Conservation (phyloP, 2,113 vertebrate genomes). For the Vidua macroura region DNA sequence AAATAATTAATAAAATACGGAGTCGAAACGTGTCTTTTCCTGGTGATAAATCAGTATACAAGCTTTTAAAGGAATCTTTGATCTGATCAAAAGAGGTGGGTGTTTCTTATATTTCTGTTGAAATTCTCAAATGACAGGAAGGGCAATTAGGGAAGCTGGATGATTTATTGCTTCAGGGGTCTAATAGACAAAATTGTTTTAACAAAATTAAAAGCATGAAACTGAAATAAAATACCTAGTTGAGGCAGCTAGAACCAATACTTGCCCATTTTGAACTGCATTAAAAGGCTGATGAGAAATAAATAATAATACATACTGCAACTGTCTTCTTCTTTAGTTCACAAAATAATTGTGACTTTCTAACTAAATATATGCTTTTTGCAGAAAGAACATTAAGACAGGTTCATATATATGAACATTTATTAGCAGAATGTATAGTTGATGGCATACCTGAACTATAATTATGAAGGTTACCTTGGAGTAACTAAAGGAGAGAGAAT, state of each 20-base stretch:
- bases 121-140: slow-evolving; percentile 38
- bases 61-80: slow-evolving; percentile 26
- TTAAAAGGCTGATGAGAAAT: background rate
- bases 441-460: background rate
- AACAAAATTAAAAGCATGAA: background rate
- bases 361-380: background rate
- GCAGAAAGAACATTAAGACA: background rate
- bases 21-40: background rate
- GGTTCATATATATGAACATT: background rate
- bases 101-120: slow-evolving; percentile 24
- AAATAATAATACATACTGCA: background rate
- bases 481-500: background rate
- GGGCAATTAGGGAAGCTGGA: background rate
- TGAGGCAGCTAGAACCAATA: background rate
- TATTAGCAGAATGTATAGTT: background rate
- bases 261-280: background rate
- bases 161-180: slow-evolving; percentile 12
- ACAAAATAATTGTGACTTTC: background rate
- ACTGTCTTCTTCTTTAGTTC: background rate
- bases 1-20: background rate
- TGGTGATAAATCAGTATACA: background rate
- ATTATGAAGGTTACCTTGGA: background rate
- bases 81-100: slow-evolving; percentile 15
- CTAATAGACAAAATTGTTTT: background rate
- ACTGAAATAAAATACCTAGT: background rate